Percentiles rank a stretch among this genome's conserved stretches.
These are phyloP conservation scores for Cheilosia variabilis DNA, from an alignment of 2,888 invertebrate genomes.

Conservation along the genomic window DNA sequence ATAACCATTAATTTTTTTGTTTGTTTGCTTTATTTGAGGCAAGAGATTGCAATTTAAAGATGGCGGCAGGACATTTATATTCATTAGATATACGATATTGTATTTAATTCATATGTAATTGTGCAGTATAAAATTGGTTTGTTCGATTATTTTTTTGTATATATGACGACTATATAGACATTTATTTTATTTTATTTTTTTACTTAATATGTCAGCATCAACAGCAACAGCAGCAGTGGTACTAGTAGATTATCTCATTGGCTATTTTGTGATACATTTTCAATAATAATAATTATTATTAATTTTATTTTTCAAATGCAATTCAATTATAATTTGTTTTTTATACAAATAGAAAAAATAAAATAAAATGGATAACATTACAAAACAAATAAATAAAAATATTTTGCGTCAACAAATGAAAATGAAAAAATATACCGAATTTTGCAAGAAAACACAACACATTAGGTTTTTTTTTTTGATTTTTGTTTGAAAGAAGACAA, in stretches of 20 bases:
- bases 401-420: slow-evolving; percentile 16
- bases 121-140: slow-evolving; percentile 70
- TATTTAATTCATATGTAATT: slow-evolving; percentile 39
- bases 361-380: slow-evolving; percentile 27
- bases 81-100: slow-evolving; percentile 32
- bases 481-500: slow-evolving; percentile 29
- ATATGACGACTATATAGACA: slow-evolving; percentile 70
- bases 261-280: slow-evolving; percentile 81
- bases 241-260: slow-evolving; percentile 83
- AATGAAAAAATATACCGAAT: slow-evolving; percentile 51
- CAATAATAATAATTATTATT: slow-evolving; percentile 71
- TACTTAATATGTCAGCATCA: slow-evolving; percentile 76
- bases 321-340: slow-evolving; percentile 16
- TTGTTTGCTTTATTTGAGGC: slow-evolving; percentile 6
- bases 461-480: slow-evolving; percentile 24
- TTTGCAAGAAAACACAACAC: slow-evolving; percentile 67
- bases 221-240: slow-evolving; percentile 82
- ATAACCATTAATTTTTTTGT: slow-evolving; percentile 35
- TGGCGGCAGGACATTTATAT: slow-evolving; percentile 70
- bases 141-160: slow-evolving; percentile 37
- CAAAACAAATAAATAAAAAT: slow-evolving; percentile 48
- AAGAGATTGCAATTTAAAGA: slow-evolving; percentile 66
- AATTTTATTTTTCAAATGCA: slow-evolving; percentile 18
- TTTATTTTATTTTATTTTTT: slow-evolving; percentile 42
- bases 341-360: slow-evolving; percentile 1